Evolutionary conservation across 23 tunicate genomes (phyloP).

Genomic region (Trididemnum nubilum): DNA sequence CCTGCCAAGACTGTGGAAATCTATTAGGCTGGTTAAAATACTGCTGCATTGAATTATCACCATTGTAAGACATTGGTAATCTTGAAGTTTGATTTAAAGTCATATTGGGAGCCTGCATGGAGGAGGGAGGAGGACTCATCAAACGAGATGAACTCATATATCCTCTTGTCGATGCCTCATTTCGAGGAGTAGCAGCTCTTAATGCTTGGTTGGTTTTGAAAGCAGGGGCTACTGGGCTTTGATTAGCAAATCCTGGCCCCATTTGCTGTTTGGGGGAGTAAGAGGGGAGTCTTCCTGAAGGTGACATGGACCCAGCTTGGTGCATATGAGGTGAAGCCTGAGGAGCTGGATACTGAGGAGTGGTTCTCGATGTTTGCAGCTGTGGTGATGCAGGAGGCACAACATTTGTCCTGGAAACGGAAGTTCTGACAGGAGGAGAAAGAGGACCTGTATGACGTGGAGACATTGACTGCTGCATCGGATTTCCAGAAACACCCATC

Average conservation of each 20-base stretch:
- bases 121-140: conserved; percentile 70
- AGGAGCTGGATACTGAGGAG: conserved; percentile 54
- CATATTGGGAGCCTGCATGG: conserved; percentile 9
- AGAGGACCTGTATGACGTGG: conserved; percentile 62
- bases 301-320: conserved; percentile 50
- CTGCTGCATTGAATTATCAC: conserved; percentile 48
- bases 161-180: conserved; percentile 30
- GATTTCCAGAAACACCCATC: conserved; percentile 49
- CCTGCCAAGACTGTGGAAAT: conserved; percentile 64
- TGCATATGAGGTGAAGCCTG: conserved; percentile 57
- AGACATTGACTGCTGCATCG: conserved; percentile 69
- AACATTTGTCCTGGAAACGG: background rate
- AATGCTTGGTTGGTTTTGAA: conserved; percentile 23
- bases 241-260: conserved; percentile 29
- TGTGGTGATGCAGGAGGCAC: conserved; percentile 60
- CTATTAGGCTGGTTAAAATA: conserved; percentile 40
- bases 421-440: conserved; percentile 63
- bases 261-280: conserved; percentile 58
- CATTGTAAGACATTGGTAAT: conserved; percentile 52
- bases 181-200: conserved; percentile 43
- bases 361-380: conserved; percentile 40
- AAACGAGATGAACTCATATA: conserved; percentile 65
- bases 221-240: conserved; percentile 34
- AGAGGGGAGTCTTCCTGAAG: conserved; percentile 26
- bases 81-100: conserved; percentile 13